Evolutionary conservation across 2,797 vertebrate species (phyloP).

Genomic region (Echeneis naucrates): DNA sequence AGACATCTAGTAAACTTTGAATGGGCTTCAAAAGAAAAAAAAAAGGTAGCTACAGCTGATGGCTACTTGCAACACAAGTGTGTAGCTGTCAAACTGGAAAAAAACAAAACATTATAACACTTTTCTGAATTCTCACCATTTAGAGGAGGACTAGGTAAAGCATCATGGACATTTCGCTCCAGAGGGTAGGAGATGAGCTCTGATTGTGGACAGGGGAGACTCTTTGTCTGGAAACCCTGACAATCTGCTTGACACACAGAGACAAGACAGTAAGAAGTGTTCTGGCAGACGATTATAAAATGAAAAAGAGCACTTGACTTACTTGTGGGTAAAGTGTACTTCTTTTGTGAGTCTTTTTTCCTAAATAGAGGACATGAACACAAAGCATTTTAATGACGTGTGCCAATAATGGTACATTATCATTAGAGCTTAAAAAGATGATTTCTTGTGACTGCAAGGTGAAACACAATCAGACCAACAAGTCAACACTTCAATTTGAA

Average conservation of each 20-base stretch:
- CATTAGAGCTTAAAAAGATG: too few species aligned
- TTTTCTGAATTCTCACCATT: slow-evolving; percentile 80
- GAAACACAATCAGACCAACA: too few species aligned
- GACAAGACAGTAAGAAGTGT: slow-evolving; percentile 13
- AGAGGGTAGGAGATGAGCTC: slow-evolving; percentile 83
- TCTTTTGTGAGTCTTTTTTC: slow-evolving; percentile 79
- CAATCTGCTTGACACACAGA: slow-evolving; percentile 62
- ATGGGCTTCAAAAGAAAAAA: not conserved
- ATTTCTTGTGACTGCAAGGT: too few species aligned
- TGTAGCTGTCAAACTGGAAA: not conserved
- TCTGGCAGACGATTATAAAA: not conserved
- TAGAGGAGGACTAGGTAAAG: slow-evolving; percentile 78
- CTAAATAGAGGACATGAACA: slow-evolving; percentile 67
- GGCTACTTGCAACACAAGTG: not conserved
- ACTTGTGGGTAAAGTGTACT: slow-evolving; percentile 83
- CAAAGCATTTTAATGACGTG: not conserved
- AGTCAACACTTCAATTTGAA: too few species aligned
- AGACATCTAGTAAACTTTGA: slow-evolving; percentile 23
- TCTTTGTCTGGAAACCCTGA: slow-evolving; percentile 79
- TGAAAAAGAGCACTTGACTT: slow-evolving; percentile 41
- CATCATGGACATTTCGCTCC: slow-evolving; percentile 71
- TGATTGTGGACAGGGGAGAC: slow-evolving; percentile 70
- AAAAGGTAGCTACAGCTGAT: not conserved
- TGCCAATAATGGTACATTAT: not conserved
- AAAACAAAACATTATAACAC: not conserved